These are phyloP conservation scores for Thalassophryne amazonica DNA, from an alignment of 2,797 vertebrate species.

Conservation along the genomic window DNA sequence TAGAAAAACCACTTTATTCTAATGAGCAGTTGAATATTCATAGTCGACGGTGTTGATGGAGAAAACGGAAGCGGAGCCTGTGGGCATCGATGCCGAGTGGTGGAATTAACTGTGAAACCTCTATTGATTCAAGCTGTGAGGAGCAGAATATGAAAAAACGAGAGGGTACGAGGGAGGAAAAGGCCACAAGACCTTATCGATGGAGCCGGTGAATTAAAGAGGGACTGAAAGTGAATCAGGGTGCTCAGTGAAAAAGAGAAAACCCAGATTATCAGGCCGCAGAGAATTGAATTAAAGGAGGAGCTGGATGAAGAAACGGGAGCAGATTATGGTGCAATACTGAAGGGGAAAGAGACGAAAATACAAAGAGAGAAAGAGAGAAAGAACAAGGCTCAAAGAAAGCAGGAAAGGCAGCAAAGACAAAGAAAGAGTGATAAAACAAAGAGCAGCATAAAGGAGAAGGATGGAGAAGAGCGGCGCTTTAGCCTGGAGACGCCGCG, in stretches of 20 bases:
- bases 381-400: constrained; percentile 36
- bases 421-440: constrained; percentile 1
- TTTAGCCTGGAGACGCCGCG: constrained; percentile 35
- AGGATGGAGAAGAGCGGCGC: constrained; percentile 6
- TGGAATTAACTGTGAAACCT: constrained; percentile 66
- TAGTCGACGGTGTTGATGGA: constrained; percentile 42
- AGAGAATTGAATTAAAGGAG: constrained; percentile 65
- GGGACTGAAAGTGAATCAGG: constrained; percentile 19
- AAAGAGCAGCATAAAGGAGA: constrained; percentile 23
- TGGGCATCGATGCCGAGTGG: constrained; percentile 65
- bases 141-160: constrained; percentile 65
- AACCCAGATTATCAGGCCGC: constrained; percentile 59
- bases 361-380: too few species aligned
- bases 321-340: constrained; percentile 48
- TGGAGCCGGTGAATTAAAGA: constrained; percentile 55
- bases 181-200: constrained; percentile 62
- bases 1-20: constrained; percentile 62
- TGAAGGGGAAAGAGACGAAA: constrained; percentile 7
- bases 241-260: constrained; percentile 21
- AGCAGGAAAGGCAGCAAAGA: constrained; percentile 2
- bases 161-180: constrained; percentile 27
- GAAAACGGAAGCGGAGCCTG: constrained; percentile 36
- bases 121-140: constrained; percentile 69
- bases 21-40: constrained; percentile 68
- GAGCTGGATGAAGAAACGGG: constrained; percentile 35